Base-by-base conservation (phyloP, 1,140 invertebrate genomes). In the Wasmannia auropunctata region DNA sequence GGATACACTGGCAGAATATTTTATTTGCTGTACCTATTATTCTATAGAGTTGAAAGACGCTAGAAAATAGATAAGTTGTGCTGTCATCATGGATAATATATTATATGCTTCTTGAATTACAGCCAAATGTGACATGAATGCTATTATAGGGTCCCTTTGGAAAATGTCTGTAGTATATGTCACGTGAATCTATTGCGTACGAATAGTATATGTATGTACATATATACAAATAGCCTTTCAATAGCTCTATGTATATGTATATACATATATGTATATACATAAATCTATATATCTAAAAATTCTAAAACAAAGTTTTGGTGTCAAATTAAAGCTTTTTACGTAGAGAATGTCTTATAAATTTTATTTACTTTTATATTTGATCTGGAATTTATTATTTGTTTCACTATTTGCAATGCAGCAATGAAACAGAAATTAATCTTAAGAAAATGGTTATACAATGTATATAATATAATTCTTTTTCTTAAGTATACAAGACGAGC, bases 21-120 rank as follows among this genome's bases (percentile, higher is more conserved):
- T 40, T 65, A 65, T 19, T 65, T 65, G 62, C 7, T n/a, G 31
- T 11, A 63, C 7, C 10, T 65, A 40, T 22, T 62, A 34, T 62
- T 14, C 0, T 25, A n/a, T 63, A 0, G 8, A 37, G 34, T 37
- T 65, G 62, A 65, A 40, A 65, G 34, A 65, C 28, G 34, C 8
- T 65, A 34, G 10, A 22, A 65, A 65, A 65, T n/a, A n/a, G n/a
- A n/a, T 65, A 65, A 65, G n/a, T 60, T 65, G 62, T 34, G 4
- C 10, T 40, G 34, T 65, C 62, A 65, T 65, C 34, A 40, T 65
- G 34, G n/a, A 65, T 65, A 65, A 65, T 65, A 6, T 65, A 65
- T 65, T 40, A 40, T 65, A 4, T 22, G n/a, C 34, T 65, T 65
- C 2, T 40, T 65, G n/a, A 40, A 65, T 65, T 65, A 65, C 10